phyloP scores from a whole-genome alignment of 2,797 vertebrate genomes.

The Pteronotus mesoamericanus region DNA sequence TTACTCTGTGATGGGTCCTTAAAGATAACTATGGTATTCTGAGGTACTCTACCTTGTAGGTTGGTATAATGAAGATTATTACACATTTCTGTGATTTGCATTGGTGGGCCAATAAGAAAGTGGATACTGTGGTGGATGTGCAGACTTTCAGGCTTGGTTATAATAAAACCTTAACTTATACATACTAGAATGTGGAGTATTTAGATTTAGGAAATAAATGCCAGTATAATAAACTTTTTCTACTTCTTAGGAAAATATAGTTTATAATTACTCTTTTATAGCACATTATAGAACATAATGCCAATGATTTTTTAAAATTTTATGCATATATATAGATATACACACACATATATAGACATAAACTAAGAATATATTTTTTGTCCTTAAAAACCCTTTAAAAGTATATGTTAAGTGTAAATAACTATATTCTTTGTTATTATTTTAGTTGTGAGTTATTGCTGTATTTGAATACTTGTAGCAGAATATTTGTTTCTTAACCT shows the following conservation, averaged over 20 bases:
- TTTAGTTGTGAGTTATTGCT: constrained; percentile 38
- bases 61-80: background rate
- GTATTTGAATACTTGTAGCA: constrained; percentile 49
- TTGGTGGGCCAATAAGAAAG: background rate
- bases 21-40: background rate
- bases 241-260: background rate
- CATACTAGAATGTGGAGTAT: background rate
- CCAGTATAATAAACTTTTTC: background rate
- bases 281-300: background rate
- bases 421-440: background rate
- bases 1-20: background rate
- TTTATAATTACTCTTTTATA: background rate
- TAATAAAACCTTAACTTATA: background rate
- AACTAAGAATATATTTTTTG: background rate
- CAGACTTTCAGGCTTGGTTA: background rate
- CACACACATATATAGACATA: background rate
- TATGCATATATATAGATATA: background rate
- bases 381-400: constrained; percentile 41
- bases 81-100: background rate
- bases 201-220: background rate
- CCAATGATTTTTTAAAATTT: background rate
- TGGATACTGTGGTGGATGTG: background rate
- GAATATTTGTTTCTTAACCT: constrained; percentile 67
- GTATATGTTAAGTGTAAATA: background rate
- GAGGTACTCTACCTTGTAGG: background rate